Evolutionary conservation across 30 jellyfish, hydroid and myxozoan species (phyloP), one percentile per base, ranked within the genome.

Genomic region (Hydra vulgaris): DNA sequence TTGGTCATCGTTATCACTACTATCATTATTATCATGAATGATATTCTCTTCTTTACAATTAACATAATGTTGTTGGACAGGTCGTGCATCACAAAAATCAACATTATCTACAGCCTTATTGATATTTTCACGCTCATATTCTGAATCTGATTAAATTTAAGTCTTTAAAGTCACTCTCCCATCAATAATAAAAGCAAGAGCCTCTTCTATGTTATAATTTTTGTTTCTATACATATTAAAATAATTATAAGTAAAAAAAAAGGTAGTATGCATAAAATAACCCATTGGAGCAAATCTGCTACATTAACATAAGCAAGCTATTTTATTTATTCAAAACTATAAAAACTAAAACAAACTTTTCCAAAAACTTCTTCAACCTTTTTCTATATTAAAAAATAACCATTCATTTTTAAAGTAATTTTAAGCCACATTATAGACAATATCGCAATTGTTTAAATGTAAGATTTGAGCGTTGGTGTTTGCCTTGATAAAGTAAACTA

Each of bases 91-190:
- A n/a, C n/a, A n/a, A n/a, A n/a, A n/a, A 18, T 22, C 79, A 71
- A 71, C 74, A 74, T n/a, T n/a, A n/a, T n/a, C n/a, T n/a, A n/a
- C n/a, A n/a, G n/a, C n/a, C n/a, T n/a, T n/a, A n/a, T n/a, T 15
- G 27, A 17, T 26, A 17, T 18, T 22, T 18, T 74, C 0, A 40
- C 40, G 18, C 23, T 74, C 82, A 74, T 19, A 22, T 22, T 74
- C 74, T 15, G 71, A 56, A 27, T 74, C 82, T 17, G 73, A 22
- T 18, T 74, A 15, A 74, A n/a, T 15, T 71, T 17, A 71, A n/a
- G n/a, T 18, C 75, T 74, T 79, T 21, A 74, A 74, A 12, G 24
- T 74, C 24, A 71, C 27, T 17, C 27, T 20, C 23, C 73, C 82
- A 74, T 74, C 73, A 22, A 74, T 71, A 74, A 74, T 74, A 27